phyloP scores from a whole-genome alignment of 2,888 invertebrate genomes.

The Trimorus sp. region DNA sequence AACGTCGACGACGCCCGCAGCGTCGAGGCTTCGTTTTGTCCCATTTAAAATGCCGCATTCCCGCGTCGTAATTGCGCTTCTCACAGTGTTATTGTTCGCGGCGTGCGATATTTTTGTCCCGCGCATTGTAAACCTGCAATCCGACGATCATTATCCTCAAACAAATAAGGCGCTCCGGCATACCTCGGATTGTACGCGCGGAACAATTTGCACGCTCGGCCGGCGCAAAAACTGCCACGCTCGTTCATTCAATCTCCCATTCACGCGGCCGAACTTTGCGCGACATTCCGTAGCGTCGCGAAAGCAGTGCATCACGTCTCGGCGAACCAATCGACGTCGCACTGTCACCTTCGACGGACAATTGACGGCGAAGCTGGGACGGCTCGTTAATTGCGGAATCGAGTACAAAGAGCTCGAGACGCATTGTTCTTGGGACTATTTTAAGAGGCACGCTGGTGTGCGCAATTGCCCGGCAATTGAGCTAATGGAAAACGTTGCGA shows the following conservation, averaged over 20 bases:
- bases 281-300: not conserved
- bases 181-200: constrained; percentile 1
- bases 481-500: constrained; percentile 11
- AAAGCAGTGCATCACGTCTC: constrained; percentile 4
- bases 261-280: constrained; percentile 2
- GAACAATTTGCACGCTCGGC: constrained; percentile 7
- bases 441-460: not conserved
- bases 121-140: constrained; percentile 11
- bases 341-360: constrained; percentile 30
- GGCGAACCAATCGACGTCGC: constrained; percentile 14
- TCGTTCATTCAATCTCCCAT: constrained; percentile 6
- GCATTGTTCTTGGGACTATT: constrained; percentile 21
- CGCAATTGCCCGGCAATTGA: constrained; percentile 18
- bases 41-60: constrained; percentile 10
- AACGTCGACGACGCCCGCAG: not conserved
- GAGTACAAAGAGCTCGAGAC: constrained; percentile 24
- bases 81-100: constrained; percentile 21
- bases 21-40: not conserved
- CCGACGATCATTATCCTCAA: constrained; percentile 12
- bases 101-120: constrained; percentile 25
- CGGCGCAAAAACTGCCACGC: not conserved
- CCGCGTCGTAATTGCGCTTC: constrained; percentile 13
- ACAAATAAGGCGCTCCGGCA: constrained; percentile 14
- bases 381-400: constrained; percentile 36
- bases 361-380: constrained; percentile 26